Percentiles rank a stretch among this genome's conserved stretches.
Conservation (phyloP, 2,113 vertebrate species). For the Muntiacus reevesi region DNA sequence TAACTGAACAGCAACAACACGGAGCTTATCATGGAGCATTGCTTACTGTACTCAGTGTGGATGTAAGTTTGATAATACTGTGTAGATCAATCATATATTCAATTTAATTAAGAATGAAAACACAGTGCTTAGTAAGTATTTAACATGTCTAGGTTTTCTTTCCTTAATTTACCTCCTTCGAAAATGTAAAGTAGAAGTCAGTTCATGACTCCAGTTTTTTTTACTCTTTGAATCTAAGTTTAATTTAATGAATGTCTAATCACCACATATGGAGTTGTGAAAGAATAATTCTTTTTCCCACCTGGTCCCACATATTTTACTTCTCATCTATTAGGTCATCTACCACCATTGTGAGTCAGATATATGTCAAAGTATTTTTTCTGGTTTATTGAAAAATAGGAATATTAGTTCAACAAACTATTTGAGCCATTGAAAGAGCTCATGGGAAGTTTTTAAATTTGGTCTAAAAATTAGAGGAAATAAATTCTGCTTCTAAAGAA, state of each 20-base stretch:
- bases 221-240: conserved; percentile 19
- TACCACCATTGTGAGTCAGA: conserved; percentile 9
- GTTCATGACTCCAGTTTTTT: neutral
- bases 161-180: neutral
- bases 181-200: neutral
- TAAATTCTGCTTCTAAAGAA: conserved; percentile 14
- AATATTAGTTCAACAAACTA: conserved; percentile 59
- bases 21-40: neutral
- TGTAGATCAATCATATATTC: neutral
- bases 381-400: conserved; percentile 51
- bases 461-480: conserved; percentile 10
- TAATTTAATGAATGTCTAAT: conserved; percentile 47
- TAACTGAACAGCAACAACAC: neutral
- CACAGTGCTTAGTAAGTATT: neutral
- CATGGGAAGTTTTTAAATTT: neutral
- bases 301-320: neutral
- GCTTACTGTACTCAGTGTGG: neutral
- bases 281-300: conserved; percentile 7
- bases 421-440: neutral
- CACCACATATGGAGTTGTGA: neutral
- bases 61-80: neutral
- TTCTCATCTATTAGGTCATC: conserved; percentile 7
- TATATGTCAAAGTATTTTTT: conserved; percentile 51
- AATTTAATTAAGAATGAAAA: neutral
- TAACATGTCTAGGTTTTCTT: neutral